Conservation (phyloP, 2,113 vertebrate genomes). For the Clarias macrocephalus region DNA sequence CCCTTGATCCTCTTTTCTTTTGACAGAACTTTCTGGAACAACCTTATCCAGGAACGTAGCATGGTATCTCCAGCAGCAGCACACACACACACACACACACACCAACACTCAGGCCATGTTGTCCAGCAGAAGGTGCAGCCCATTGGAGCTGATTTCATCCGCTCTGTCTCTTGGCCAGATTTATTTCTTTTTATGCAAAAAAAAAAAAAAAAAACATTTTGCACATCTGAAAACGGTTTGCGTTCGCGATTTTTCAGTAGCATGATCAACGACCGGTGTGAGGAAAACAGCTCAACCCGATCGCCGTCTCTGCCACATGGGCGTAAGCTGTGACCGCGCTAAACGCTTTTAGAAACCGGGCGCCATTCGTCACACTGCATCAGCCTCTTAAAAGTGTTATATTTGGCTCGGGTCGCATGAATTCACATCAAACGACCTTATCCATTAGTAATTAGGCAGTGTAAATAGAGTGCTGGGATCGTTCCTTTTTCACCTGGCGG, state of each 20-base stretch:
- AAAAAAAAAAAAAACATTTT: neutral
- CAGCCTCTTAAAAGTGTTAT: slow-evolving; percentile 18
- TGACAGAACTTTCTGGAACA: slow-evolving; percentile 14
- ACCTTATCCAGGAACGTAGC: slow-evolving; percentile 21
- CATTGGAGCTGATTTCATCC: slow-evolving; percentile 22
- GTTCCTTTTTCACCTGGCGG: slow-evolving; percentile 10
- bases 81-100: slow-evolving; percentile 13
- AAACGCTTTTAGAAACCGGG: neutral
- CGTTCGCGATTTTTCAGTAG: slow-evolving; percentile 1
- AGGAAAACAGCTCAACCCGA: neutral
- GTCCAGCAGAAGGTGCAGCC: slow-evolving; percentile 26
- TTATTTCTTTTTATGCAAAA: neutral
- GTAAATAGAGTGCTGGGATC: slow-evolving; percentile 37
- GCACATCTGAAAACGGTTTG: slow-evolving; percentile 27
- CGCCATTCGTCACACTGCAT: slow-evolving; percentile 18
- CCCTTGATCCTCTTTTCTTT: neutral
- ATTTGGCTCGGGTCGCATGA: slow-evolving; percentile 7
- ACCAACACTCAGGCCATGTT: neutral
- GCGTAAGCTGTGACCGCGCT: neutral
- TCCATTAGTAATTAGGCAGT: slow-evolving; percentile 35
- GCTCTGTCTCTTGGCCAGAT: neutral
- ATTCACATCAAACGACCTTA: slow-evolving; percentile 24
- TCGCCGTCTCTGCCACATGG: neutral
- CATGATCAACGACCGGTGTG: slow-evolving; percentile 3
- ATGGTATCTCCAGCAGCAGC: slow-evolving; percentile 20